These are phyloP conservation scores for Slavum lentiscoides DNA, from an alignment of 2,888 invertebrate species.

Conservation along the genomic window DNA sequence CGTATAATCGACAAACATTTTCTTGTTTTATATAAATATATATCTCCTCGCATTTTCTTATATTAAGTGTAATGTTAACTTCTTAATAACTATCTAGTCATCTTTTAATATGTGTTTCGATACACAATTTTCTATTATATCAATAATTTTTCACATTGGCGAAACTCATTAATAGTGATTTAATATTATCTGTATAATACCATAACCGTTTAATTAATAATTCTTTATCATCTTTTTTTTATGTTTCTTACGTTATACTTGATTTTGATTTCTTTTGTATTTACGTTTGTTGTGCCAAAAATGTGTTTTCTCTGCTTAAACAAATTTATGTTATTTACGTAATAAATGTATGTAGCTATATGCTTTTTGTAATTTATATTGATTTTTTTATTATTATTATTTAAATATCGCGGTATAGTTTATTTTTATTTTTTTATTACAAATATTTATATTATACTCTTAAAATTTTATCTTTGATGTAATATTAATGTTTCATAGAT, in stretches of 20 bases:
- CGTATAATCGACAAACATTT: constrained; percentile 18
- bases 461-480: constrained; percentile 17
- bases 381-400: constrained; percentile 21
- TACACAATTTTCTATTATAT: constrained; percentile 28
- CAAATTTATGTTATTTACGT: constrained; percentile 15
- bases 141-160: constrained; percentile 15
- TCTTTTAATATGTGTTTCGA: constrained; percentile 3
- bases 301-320: constrained; percentile 24
- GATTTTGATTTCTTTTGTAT: constrained; percentile 22
- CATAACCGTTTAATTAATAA: constrained; percentile 7
- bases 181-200: background rate
- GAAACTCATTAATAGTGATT: constrained; percentile 13
- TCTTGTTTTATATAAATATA: background rate
- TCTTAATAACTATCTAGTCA: constrained; percentile 44
- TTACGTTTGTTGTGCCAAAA: constrained; percentile 46
- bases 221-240: background rate
- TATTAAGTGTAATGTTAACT: constrained; percentile 18
- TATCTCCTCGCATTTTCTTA: constrained; percentile 33
- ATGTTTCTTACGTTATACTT: constrained; percentile 5
- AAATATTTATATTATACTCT: constrained; percentile 28
- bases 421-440: constrained; percentile 33
- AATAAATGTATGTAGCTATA: background rate
- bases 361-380: constrained; percentile 33
- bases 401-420: constrained; percentile 14
- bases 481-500: constrained; percentile 42